Conservation (phyloP, 2,888 invertebrate species). For the Caenorhabditis uteleia region DNA sequence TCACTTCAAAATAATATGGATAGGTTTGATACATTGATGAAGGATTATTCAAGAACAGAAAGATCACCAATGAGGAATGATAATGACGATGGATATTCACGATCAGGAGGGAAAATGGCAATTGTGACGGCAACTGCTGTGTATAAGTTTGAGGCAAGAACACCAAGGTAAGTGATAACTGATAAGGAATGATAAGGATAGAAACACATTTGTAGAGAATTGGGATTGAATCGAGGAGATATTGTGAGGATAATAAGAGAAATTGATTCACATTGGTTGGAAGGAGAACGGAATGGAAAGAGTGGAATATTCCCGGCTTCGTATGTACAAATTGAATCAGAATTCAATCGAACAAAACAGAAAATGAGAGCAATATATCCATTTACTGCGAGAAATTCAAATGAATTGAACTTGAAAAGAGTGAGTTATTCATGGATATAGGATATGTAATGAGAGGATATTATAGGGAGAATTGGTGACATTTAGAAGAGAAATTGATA, state of each 20-base stretch:
- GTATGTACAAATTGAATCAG: constrained; percentile 60
- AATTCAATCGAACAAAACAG: constrained; percentile 18
- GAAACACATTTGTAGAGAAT: constrained; percentile 50
- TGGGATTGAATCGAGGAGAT: constrained; percentile 62
- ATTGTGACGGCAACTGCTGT: constrained; percentile 51
- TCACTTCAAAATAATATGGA: constrained; percentile 59
- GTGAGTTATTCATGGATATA: constrained; percentile 15
- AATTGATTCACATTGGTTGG: constrained; percentile 64
- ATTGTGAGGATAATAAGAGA: constrained; percentile 57
- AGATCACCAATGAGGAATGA: background rate
- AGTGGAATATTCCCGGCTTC: constrained; percentile 62
- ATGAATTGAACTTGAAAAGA: constrained; percentile 58
- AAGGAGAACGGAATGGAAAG: constrained; percentile 64
- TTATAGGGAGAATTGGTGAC: constrained; percentile 58
- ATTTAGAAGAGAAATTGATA: constrained; percentile 55
- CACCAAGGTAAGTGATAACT: constrained; percentile 24
- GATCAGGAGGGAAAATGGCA: background rate
- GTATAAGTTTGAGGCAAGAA: constrained; percentile 52
- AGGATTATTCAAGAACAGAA: constrained; percentile 40
- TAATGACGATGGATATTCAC: constrained; percentile 5
- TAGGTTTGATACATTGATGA: constrained; percentile 59
- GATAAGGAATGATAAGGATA: background rate
- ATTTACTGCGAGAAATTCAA: constrained; percentile 58
- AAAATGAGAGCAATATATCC: constrained; percentile 58
- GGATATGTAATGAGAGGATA: background rate